These are phyloP conservation scores for Eucriotettix oculatus DNA, from an alignment of 2,888 invertebrate species.

Conservation along the genomic window DNA sequence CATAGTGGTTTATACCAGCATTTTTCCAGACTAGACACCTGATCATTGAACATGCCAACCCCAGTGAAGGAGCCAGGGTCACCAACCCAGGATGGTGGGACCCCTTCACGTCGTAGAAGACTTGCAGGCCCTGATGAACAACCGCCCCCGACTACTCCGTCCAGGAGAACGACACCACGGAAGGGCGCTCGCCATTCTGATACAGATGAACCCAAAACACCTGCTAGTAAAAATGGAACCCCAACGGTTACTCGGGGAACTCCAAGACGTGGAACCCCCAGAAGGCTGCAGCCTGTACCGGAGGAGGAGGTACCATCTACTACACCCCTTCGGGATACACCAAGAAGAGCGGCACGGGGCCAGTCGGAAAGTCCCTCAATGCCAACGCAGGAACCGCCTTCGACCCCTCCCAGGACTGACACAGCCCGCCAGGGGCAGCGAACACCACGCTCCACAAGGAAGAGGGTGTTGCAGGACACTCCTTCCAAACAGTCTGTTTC, in stretches of 20 bases:
- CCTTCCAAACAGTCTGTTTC: not conserved
- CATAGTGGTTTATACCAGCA: too few species aligned
- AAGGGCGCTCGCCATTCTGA: not conserved
- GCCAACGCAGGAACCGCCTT: slow-evolving; percentile 4
- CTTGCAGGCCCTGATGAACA: not conserved
- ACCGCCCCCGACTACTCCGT: not conserved
- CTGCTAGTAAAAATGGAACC: not conserved
- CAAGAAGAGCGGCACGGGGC: not conserved
- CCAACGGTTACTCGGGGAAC: not conserved
- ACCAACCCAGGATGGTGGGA: too few species aligned
- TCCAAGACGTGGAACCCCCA: not conserved
- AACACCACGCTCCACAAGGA: too few species aligned
- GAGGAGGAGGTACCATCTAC: not conserved
- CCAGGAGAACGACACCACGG: not conserved
- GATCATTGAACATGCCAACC: too few species aligned
- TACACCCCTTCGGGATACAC: not conserved
- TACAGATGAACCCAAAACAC: not conserved
- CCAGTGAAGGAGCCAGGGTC: too few species aligned
- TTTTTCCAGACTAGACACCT: too few species aligned
- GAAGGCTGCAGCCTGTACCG: not conserved
- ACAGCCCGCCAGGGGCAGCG: too few species aligned
- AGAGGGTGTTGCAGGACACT: slow-evolving; percentile 9
- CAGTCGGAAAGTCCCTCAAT: not conserved
- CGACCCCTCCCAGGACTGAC: slow-evolving; percentile 20
- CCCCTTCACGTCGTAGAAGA: not conserved